These are phyloP conservation scores for Ametastegia equiseti DNA, from an alignment of 2,888 invertebrate species.

Conservation along the genomic window DNA sequence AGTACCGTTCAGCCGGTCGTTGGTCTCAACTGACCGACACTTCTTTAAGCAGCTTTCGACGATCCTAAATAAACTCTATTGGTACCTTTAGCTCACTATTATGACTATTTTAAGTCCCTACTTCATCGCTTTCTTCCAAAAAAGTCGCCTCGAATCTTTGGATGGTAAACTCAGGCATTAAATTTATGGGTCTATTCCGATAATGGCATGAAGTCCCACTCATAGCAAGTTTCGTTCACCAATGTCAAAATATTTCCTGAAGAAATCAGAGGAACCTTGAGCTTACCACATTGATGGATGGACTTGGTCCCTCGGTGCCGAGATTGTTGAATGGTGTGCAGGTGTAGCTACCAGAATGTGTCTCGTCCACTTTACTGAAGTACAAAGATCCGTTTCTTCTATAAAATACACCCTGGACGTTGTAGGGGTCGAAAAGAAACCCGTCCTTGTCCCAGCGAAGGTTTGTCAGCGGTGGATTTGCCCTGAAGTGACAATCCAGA, in stretches of 20 bases:
- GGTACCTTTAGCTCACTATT: background rate
- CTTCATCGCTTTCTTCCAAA: background rate
- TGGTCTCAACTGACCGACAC: constrained; percentile 57
- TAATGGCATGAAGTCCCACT: too few species aligned
- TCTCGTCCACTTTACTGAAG: constrained; percentile 90
- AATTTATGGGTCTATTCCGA: too few species aligned
- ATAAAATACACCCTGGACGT: constrained; percentile 91
- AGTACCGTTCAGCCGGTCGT: constrained; percentile 60
- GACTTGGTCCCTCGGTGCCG: constrained; percentile 91
- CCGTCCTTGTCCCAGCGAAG: constrained; percentile 97
- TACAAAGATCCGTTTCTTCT: constrained; percentile 90
- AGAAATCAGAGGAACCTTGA: background rate
- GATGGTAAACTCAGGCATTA: background rate
- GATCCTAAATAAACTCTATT: background rate
- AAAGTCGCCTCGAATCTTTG: background rate
- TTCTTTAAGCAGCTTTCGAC: constrained; percentile 6
- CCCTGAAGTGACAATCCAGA: constrained; percentile 93
- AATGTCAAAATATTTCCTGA: too few species aligned
- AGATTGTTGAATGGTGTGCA: constrained; percentile 95
- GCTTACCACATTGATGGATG: constrained; percentile 85
- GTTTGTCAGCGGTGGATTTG: constrained; percentile 93
- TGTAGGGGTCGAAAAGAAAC: constrained; percentile 92
- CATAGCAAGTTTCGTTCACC: background rate
- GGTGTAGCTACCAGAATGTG: constrained; percentile 91
- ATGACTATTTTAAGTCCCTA: background rate